Evolutionary conservation across 2,113 vertebrate species (phyloP).

Genomic region (Eubucco bourcierii): DNA sequence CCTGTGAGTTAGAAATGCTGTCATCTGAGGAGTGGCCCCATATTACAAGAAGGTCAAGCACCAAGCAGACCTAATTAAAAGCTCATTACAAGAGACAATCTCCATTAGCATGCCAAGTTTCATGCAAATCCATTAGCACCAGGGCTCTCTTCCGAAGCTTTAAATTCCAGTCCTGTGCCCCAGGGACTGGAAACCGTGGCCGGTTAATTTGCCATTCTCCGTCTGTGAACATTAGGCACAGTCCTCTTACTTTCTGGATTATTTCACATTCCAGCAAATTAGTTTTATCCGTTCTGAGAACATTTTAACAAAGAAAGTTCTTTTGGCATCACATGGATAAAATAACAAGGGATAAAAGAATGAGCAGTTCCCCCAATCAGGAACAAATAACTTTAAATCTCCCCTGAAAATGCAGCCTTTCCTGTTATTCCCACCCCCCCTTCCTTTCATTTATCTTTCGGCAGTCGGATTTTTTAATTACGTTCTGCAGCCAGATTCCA

Average conservation of each 20-base stretch:
- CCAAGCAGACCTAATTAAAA: constrained; percentile 79
- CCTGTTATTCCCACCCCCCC: constrained; percentile 51
- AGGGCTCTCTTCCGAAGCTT: constrained; percentile 63
- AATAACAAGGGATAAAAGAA: constrained; percentile 75
- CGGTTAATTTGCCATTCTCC: constrained; percentile 67
- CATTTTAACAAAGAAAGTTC: constrained; percentile 77
- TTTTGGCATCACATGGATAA: constrained; percentile 74
- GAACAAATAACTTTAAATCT: constrained; percentile 76
- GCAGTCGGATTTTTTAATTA: constrained; percentile 69
- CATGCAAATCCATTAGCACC: constrained; percentile 74
- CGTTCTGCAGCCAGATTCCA: constrained; percentile 26
- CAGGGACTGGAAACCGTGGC: constrained; percentile 67
- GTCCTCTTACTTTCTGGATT: constrained; percentile 78
- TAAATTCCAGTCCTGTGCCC: constrained; percentile 71
- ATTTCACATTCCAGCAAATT: constrained; percentile 80
- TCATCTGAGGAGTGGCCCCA: constrained; percentile 48
- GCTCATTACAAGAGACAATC: constrained; percentile 78
- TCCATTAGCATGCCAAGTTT: constrained; percentile 74
- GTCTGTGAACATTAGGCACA: constrained; percentile 71
- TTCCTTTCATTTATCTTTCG: constrained; percentile 67
- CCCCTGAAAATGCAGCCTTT: constrained; percentile 66
- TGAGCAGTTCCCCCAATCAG: constrained; percentile 65
- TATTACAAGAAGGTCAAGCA: constrained; percentile 77
- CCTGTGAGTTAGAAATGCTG: constrained; percentile 41
- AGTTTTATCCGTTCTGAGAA: constrained; percentile 79